Conservation (phyloP, 2,113 vertebrate genomes). For the Lipophrys pholis region DNA sequence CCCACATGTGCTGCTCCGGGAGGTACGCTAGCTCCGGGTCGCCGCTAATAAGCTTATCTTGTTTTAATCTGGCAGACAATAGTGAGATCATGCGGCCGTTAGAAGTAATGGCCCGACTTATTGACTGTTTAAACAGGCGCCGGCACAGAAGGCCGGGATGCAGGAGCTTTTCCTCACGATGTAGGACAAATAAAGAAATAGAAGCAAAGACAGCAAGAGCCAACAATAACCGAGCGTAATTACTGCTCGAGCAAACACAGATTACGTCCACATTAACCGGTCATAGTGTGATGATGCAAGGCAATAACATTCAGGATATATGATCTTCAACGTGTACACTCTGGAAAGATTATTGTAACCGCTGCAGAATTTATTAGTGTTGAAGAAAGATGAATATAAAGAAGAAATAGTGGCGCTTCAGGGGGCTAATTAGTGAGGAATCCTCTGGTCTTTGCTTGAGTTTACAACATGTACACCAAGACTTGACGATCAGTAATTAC, state of each 20-base stretch:
- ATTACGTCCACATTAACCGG: conserved; percentile 31
- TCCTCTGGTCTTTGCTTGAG: too few species aligned
- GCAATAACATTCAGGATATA: background rate
- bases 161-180: conserved; percentile 28
- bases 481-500: too few species aligned
- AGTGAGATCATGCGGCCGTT: conserved; percentile 53
- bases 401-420: too few species aligned
- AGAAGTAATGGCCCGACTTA: conserved; percentile 57
- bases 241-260: conserved; percentile 27
- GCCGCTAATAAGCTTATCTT: conserved; percentile 42
- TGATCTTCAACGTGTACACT: background rate
- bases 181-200: conserved; percentile 36
- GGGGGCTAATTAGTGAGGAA: too few species aligned
- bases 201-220: conserved; percentile 41
- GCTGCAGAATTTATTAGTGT: conserved; percentile 10
- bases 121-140: conserved; percentile 61
- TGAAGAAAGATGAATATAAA: too few species aligned
- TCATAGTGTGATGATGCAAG: conserved; percentile 1
- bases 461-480: too few species aligned
- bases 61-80: conserved; percentile 33
- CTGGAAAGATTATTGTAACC: background rate
- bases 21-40: conserved; percentile 4
- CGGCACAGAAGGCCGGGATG: conserved; percentile 48
- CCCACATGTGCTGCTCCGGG: conserved; percentile 17
- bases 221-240: conserved; percentile 64